Percentiles rank a stretch among this genome's conserved stretches.
Evolutionary conservation across 2,888 invertebrate species (phyloP).

Genomic region (Tetragnatha montana): DNA sequence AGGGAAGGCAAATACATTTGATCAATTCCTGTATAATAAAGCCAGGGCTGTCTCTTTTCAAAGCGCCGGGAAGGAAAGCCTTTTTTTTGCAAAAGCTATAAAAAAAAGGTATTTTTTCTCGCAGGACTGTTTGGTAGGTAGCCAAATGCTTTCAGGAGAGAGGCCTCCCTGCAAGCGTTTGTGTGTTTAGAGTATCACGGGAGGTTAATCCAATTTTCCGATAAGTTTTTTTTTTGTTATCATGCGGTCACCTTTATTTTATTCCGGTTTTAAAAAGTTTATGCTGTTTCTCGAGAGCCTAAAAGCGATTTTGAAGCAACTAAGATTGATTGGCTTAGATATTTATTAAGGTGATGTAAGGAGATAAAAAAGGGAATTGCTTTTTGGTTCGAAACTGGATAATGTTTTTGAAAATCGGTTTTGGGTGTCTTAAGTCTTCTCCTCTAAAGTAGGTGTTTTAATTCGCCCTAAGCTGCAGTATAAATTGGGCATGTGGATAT

Average conservation of each 20-base stretch:
- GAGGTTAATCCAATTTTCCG: slow-evolving; percentile 26
- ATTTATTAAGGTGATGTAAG: slow-evolving; percentile 22
- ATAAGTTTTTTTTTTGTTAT: slow-evolving; percentile 35
- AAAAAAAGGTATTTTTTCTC: slow-evolving; percentile 39
- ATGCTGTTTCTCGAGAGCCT: not conserved
- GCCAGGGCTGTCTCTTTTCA: slow-evolving; percentile 26
- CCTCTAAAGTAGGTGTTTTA: too few species aligned
- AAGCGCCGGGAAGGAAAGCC: slow-evolving; percentile 26
- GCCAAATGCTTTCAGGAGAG: slow-evolving; percentile 46
- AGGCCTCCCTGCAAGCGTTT: slow-evolving; percentile 6
- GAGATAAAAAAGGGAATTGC: not conserved
- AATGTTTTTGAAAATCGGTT: not conserved
- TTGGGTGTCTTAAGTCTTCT: not conserved
- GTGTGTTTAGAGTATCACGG: slow-evolving; percentile 15
- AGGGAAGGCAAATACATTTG: slow-evolving; percentile 46
- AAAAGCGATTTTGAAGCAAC: slow-evolving; percentile 1
- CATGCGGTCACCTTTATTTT: slow-evolving; percentile 19
- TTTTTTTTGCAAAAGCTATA: slow-evolving; percentile 47
- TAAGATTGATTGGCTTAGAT: slow-evolving; percentile 11
- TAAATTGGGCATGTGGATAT: too few species aligned
- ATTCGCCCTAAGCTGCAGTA: too few species aligned
- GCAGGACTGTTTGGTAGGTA: slow-evolving; percentile 17
- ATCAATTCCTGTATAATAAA: slow-evolving; percentile 57
- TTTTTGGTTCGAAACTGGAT: not conserved
- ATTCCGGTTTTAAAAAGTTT: not conserved